Base-by-base conservation (phyloP, 1,140 invertebrate species). In the Teleogryllus occipitalis region DNA sequence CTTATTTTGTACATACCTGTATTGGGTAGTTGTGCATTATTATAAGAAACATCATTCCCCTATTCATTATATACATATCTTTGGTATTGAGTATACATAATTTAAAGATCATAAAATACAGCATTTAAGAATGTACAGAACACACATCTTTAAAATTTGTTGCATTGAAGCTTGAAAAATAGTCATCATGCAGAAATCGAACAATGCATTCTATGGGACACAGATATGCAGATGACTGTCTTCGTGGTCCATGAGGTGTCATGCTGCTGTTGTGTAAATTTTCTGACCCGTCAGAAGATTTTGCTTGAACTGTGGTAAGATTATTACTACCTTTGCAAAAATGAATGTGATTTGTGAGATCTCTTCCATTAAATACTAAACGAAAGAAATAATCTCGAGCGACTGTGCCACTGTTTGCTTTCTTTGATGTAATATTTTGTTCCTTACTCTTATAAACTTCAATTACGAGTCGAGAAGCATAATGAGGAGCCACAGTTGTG, bases 91-190 rank as follows among this genome's bases (percentile, higher is more conserved):
- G 27, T 39, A 39, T 39, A 39, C 27, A 39, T 39, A 39, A 39
- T 39, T 39, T 39, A 39, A 39, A 39, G 27, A 39, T 39, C 27
- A 39, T 39, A 39, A 39, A 39, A 39, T 39, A 39, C 27, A 39
- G 27, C 27, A 39, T 39, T 72, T 22, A 75, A 75, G 22, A 48
- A 74, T 75, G 73, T 74, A 75, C 73, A 21, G 78, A 49, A 80
- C 94, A 96, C 8, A 94, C 93, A 83, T 95, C 94, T 85, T 95
- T 95, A 83, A 93, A 94, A 87, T 96, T 96, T 14, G 92, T 94
- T 7, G 91, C 91, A 84, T 95, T 95, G 72, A 96, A 92, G 15
- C 88, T 86, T 10, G 88, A 85, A 84, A 96, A 96, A 85, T 95
- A 96, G 85, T 95, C 93, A 83, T 96, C 94, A 83, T 95, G 94